Evolutionary conservation across 2,888 invertebrate species (phyloP).

Genomic region (Latrodectus hesperus): DNA sequence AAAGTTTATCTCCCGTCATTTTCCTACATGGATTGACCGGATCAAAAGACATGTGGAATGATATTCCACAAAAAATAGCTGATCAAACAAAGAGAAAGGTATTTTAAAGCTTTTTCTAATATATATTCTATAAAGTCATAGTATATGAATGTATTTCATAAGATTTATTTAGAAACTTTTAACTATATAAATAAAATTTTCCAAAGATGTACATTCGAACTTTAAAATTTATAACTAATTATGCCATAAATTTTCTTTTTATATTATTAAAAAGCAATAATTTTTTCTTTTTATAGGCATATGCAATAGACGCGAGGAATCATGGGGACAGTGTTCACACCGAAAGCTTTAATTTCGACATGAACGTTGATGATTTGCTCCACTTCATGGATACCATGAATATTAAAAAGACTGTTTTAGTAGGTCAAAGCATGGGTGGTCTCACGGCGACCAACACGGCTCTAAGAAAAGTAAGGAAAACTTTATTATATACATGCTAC

Average conservation of each 20-base stretch:
- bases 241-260: too few relatives aligned
- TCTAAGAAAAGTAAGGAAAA: conserved; percentile 9
- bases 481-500: neutral
- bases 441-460: conserved; percentile 23
- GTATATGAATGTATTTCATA: too few relatives aligned
- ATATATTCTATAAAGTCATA: too few relatives aligned
- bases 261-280: too few relatives aligned
- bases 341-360: conserved; percentile 15
- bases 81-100: neutral
- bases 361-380: conserved; percentile 27
- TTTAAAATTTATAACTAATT: too few relatives aligned
- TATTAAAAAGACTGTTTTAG: conserved; percentile 5
- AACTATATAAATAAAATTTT: too few relatives aligned
- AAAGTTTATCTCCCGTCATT: neutral
- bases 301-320: neutral
- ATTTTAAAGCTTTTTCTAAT: neutral
- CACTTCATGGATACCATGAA: conserved; percentile 35
- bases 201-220: too few relatives aligned
- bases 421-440: conserved; percentile 55
- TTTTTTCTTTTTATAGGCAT: neutral
- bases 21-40: neutral
- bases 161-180: too few relatives aligned
- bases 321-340: conserved; percentile 34
- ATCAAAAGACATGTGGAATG: neutral
- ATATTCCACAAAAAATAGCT: neutral